Conservation (phyloP, 2,888 invertebrate species). For the Aricia artaxerxes region DNA sequence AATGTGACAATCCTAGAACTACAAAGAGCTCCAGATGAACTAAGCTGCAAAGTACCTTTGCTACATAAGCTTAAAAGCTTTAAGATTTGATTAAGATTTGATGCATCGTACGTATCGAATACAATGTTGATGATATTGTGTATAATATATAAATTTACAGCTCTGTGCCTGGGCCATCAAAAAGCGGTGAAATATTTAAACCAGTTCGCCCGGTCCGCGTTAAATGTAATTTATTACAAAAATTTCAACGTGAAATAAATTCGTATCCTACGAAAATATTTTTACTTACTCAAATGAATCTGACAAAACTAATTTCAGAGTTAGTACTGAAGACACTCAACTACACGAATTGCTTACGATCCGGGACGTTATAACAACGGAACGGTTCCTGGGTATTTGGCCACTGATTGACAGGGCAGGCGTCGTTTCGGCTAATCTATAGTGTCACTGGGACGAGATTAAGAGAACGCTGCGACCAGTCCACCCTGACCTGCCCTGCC, state of each 20-base stretch:
- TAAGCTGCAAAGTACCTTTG: too few species aligned
- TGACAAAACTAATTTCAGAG: neutral
- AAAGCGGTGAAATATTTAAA: neutral
- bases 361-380: constrained; percentile 39
- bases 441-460: constrained; percentile 58
- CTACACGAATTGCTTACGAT: neutral
- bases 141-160: too few species aligned
- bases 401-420: constrained; percentile 60
- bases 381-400: constrained; percentile 46
- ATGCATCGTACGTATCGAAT: too few species aligned
- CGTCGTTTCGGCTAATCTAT: constrained; percentile 58
- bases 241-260: neutral
- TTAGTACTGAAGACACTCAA: neutral
- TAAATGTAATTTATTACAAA: too few species aligned
- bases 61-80: too few species aligned
- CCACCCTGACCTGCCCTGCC: constrained; percentile 43
- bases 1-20: neutral
- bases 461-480: constrained; percentile 44
- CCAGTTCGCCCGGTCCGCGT: neutral
- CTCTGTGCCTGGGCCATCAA: too few species aligned
- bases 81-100: too few species aligned
- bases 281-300: neutral
- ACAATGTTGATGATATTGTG: too few species aligned
- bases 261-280: neutral
- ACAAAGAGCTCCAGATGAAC: too few species aligned